Evolutionary conservation across 2,797 vertebrate species (phyloP), one percentile per base, ranked within the genome.

Genomic region (Semotilus atromaculatus): DNA sequence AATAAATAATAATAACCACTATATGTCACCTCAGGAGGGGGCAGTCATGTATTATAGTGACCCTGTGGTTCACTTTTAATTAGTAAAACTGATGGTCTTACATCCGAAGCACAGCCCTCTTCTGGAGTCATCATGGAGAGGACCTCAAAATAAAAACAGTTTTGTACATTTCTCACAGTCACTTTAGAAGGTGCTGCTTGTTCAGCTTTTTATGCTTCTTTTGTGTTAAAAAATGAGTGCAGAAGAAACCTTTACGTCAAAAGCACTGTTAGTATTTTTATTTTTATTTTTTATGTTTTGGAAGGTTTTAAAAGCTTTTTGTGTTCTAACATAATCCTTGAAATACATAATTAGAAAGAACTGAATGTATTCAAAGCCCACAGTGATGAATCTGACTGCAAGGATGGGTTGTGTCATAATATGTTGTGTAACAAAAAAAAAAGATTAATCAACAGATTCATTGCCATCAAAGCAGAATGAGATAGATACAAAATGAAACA

Each of bases 381-480:
- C 78, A 51, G 64, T 80, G 26, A 48, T 66, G 31, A 53, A 80
- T 68, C 23, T 18, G 31, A 68, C 31, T 68, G 23, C 8, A 26
- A 68, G 13, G 19, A 67, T 23, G n/a, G 31, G 18, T 18, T 36
- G 26, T 19, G 38, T 45, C 7, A 48, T 45, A 43, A 62, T 31
- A 64, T 29, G 9, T 21, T 36, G 34, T 38, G 53, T 36, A 53
- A 36, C 29, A 67, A 67, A 51, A 31, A 45, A 45, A 80, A 23
- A 67, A 45, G 4, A 23, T 80, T 68, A 26, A 68, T 38, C 26
- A 80, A 80, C 31, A 68, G 31, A 55, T n/a, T 68, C 64, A 11
- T 36, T 53, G 45, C 64, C 45, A 68, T 53, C 21, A 80, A 80
- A 68, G 23, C 64, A 68, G 19, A 68, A 67, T 2, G 31, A 68